Evolutionary conservation across 2,113 vertebrate genomes (phyloP).

Genomic region (Pandion haliaetus): DNA sequence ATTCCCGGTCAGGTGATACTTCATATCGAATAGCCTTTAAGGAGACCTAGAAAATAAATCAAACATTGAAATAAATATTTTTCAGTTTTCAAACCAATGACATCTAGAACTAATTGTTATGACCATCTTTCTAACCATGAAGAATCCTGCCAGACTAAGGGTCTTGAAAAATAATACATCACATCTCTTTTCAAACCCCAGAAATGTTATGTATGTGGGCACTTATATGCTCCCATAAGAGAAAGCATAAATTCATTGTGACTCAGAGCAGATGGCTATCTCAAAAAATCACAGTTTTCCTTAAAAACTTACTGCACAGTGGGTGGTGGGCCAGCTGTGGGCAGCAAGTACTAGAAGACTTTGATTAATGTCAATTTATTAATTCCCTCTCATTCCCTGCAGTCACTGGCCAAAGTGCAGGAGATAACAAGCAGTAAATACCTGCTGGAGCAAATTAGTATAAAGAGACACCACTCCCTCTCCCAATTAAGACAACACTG

Average conservation of each 20-base stretch:
- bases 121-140: background rate
- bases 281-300: background rate
- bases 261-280: background rate
- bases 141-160: background rate
- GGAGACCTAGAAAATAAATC: constrained; percentile 79
- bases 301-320: background rate
- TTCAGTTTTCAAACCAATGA: background rate
- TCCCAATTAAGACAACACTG: background rate
- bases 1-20: constrained; percentile 91
- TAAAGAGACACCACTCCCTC: background rate
- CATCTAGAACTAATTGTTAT: background rate
- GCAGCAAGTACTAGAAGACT: background rate
- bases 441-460: background rate
- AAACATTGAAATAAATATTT: background rate
- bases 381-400: background rate
- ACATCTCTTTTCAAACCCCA: background rate
- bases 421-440: background rate
- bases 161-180: background rate
- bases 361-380: background rate
- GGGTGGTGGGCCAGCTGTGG: background rate
- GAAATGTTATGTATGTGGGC: background rate
- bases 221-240: background rate
- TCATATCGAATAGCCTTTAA: constrained; percentile 91
- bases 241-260: background rate
- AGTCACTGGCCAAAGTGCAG: background rate